Conservation (phyloP, 2,888 invertebrate species). For the Pemphredon lugubris region DNA sequence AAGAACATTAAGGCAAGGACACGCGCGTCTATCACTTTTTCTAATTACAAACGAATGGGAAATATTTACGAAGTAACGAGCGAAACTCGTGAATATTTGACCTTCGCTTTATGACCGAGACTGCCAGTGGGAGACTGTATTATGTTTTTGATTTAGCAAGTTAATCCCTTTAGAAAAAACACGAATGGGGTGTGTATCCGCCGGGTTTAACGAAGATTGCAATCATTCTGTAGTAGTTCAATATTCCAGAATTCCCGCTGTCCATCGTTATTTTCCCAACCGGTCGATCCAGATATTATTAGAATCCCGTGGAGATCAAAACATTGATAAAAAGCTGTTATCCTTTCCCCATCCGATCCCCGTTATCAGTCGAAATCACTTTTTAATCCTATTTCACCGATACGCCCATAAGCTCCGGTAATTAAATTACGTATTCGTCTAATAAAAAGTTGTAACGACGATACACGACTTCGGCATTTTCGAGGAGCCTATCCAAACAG, state of each 20-base stretch:
- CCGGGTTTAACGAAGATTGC: constrained; percentile 63
- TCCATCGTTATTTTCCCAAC: constrained; percentile 49
- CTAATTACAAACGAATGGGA: constrained; percentile 41
- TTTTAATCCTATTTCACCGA: constrained; percentile 19
- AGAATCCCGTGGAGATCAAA: constrained; percentile 49
- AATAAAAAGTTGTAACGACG: too few species aligned
- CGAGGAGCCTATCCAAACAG: too few species aligned
- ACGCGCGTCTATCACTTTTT: constrained; percentile 13
- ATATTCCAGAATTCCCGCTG: constrained; percentile 55
- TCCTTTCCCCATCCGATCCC: constrained; percentile 4
- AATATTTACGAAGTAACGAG: constrained; percentile 5
- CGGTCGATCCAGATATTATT: constrained; percentile 49
- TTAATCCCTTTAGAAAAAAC: constrained; percentile 59
- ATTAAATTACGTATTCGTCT: too few species aligned
- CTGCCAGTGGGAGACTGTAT: constrained; percentile 60
- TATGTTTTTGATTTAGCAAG: constrained; percentile 55
- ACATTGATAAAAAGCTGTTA: constrained; percentile 39
- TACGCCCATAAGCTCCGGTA: too few species aligned
- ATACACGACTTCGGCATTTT: too few species aligned
- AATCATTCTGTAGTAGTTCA: constrained; percentile 68
- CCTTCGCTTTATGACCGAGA: constrained; percentile 41
- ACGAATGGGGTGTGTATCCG: constrained; percentile 30
- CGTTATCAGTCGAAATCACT: constrained; percentile 20
- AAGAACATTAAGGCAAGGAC: constrained; percentile 60
- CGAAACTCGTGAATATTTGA: constrained; percentile 28